Evolutionary conservation across 1,140 invertebrate species (phyloP), one percentile per base, ranked within the genome.

Genomic region (Neodiprion fabricii): DNA sequence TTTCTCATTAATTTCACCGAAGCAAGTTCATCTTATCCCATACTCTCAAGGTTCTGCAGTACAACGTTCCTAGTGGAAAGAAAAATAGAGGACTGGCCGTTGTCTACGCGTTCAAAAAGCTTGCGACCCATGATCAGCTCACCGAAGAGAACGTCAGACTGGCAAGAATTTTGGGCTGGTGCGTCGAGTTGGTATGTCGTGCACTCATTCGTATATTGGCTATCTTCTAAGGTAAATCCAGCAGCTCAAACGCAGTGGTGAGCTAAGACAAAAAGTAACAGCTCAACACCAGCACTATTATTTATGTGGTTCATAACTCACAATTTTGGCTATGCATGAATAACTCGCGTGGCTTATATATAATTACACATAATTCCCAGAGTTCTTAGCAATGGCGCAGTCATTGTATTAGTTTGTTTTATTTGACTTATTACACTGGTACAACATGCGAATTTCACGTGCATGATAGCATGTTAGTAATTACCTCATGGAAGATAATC

Each of bases 161-260:
- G 47, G 95, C 95, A 0, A 93, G 95, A 76, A 93, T 98, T 76
- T 89, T 99, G 80, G 97, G 96, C 74, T 99, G 97, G 97, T 98
- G 96, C 86, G 90, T 96, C 69, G 97, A 99, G 93, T 92, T 98
- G 92, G 96, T 98, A 89, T 89, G 91, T 88, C 80, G 67, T 28
- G 61, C 72, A 74, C 49, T 76, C 9, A 4, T 40, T 40, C 28
- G 28, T 40, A 40, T 40, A 40, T 40, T 5, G 28, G 28, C 28
- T 40, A 40, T 3, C 28, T 40, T 40, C 28, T 40, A 40, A 40
- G 28, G 28, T 40, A 40, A 40, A 40, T 5, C 2, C 28, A 0
- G 28, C 1, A 40, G 28, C 28, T 40, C 28, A 40, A 40, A 40
- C 47, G 61, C 68, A 77, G 40, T 14, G 21, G 4, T 4, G 12